phyloP scores from a whole-genome alignment of 2,797 vertebrate genomes.

The Synaphobranchus kaupii region DNA sequence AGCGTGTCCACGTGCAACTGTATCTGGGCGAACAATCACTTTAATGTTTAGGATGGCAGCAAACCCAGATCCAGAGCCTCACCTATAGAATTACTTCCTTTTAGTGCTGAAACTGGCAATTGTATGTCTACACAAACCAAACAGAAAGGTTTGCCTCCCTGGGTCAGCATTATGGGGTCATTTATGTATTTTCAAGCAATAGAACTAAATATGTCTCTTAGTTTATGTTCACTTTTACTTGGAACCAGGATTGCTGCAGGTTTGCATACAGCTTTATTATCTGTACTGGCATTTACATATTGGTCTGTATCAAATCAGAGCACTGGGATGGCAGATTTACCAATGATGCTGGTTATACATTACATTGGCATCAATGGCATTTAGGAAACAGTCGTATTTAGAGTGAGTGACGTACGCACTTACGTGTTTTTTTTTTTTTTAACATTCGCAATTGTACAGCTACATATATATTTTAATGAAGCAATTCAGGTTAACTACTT shows the following conservation, averaged over 20 bases:
- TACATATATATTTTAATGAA: too few relatives aligned
- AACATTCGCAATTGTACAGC: background rate
- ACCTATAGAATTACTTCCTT: background rate
- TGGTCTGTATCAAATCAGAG: background rate
- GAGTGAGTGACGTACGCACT: background rate
- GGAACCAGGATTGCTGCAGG: background rate
- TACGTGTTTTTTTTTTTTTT: background rate
- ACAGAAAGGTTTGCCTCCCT: background rate
- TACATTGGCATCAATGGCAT: background rate
- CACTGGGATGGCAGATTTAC: background rate
- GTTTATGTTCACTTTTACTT: background rate
- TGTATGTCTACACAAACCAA: background rate
- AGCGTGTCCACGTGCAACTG: background rate
- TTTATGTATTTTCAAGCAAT: background rate
- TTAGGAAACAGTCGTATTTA: background rate
- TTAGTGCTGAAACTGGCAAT: background rate
- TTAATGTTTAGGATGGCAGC: background rate
- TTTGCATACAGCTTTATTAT: background rate
- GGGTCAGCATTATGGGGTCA: background rate
- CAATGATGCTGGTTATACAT: background rate
- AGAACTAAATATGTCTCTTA: background rate
- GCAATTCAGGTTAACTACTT: too few relatives aligned
- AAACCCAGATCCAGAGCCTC: background rate
- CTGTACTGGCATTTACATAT: background rate
- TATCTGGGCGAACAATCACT: background rate